A percentile compares a stretch with the other conserved stretches of the same genome.
phyloP scores from a whole-genome alignment of 2,888 invertebrate species.

The Nephrotoma appendiculata region DNA sequence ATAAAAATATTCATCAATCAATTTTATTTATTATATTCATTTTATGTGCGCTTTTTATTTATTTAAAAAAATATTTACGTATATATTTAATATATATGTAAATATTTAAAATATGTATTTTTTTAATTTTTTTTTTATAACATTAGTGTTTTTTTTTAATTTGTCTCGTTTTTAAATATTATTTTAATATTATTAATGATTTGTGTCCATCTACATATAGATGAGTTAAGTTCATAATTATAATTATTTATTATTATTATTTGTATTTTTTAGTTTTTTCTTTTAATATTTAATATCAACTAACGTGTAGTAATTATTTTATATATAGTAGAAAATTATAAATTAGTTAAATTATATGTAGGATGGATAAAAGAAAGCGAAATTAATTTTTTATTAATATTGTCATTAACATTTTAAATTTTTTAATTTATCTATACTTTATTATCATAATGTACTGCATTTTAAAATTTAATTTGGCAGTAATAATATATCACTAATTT shows the following conservation, averaged over 20 bases:
- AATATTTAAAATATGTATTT: slow-evolving; percentile 12
- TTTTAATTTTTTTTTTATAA: background rate
- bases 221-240: slow-evolving; percentile 16
- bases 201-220: slow-evolving; percentile 21
- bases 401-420: background rate
- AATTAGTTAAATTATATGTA: background rate
- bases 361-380: background rate
- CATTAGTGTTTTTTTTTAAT: background rate
- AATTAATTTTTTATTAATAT: background rate
- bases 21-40: slow-evolving; percentile 1
- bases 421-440: background rate
- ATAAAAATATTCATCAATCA: background rate
- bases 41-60: slow-evolving; percentile 5
- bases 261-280: slow-evolving; percentile 3
- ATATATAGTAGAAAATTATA: background rate
- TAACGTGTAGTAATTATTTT: background rate
- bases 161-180: background rate
- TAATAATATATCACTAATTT: background rate
- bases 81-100: slow-evolving; percentile 22
- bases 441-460: background rate
- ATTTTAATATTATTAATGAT: slow-evolving; percentile 1
- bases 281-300: slow-evolving; percentile 7
- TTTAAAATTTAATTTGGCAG: background rate
- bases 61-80: slow-evolving; percentile 14
- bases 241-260: slow-evolving; percentile 9